Base-by-base conservation (phyloP, 2,797 vertebrate species). In the Gorsachius magnificus region DNA sequence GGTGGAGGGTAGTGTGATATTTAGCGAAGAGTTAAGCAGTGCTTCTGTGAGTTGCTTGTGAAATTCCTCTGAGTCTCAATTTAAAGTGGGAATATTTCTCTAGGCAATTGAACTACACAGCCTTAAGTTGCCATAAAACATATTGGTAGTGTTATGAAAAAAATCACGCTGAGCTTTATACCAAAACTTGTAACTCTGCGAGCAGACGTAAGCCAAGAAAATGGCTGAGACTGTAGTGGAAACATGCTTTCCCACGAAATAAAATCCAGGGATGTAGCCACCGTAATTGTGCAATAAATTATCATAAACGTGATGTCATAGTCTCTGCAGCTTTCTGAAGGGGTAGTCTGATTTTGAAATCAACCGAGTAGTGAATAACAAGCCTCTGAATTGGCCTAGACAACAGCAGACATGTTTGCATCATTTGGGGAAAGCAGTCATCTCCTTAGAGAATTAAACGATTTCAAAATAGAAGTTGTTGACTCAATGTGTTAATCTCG, bases 331-430 rank as follows among this genome's bases (percentile, higher is more conserved):
- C 87, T 87, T 94, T 96, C 56, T 94, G 92, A 96, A 95, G 82
- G 89, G 93, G 84, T 88, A 89, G 94, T 85, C 54, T 77, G 83
- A 89, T 96, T 96, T 96, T 87, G 93, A 96, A 96, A 97, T 94
- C 89, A 51, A 22, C 81, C 1, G 2, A 91, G 65, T 14, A 71
- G 92, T 72, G 94, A 96, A 91, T 87, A 87, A 83, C 90, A 95
- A 85, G 84, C 56, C 82, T 97, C 90, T 94, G 93, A 96, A 96
- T 93, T 96, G 90, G 68, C 93, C 24, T 38, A 75, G 90, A 76
- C 92, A 91, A 8, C 90, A 87, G 93, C 90, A 94, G 95, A 91
- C 87, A 87, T 1, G 84, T 93, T 89, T 94, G 58, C 87, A 91
- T 83, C 89, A 41, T 69, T 76, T 91, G 61, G 72, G 84, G 61